A percentile compares a stretch with the other conserved stretches of the same genome.
phyloP scores from a whole-genome alignment of 2,888 invertebrate species.

The Agriopis leucophaearia region DNA sequence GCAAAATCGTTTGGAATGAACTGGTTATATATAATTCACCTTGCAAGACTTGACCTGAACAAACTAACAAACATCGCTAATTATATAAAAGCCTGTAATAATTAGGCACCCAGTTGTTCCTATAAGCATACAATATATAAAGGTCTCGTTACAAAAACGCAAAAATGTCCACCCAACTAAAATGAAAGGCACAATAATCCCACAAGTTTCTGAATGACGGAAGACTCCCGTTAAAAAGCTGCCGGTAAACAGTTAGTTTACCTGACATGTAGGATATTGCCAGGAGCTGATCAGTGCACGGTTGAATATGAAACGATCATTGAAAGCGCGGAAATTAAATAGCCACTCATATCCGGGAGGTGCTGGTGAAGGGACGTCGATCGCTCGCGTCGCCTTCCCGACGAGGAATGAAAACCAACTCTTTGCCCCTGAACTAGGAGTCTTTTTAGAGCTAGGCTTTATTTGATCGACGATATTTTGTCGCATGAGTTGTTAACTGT shows the following conservation, averaged over 20 bases:
- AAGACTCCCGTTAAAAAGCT: slow-evolving; percentile 9
- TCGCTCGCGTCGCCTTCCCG: slow-evolving; percentile 14
- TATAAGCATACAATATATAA: not conserved
- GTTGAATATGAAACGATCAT: slow-evolving; percentile 75
- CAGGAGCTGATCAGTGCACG: slow-evolving; percentile 63
- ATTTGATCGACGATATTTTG: not conserved
- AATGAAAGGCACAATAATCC: not conserved
- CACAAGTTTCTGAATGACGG: not conserved
- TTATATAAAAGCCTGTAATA: too few species aligned
- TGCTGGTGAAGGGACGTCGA: slow-evolving; percentile 63
- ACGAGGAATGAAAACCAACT: slow-evolving; percentile 20
- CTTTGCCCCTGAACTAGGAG: slow-evolving; percentile 1
- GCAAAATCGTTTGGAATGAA: too few species aligned
- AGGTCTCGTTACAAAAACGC: not conserved
- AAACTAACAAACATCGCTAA: too few species aligned
- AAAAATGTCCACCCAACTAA: not conserved
- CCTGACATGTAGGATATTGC: slow-evolving; percentile 49
- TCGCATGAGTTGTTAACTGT: too few species aligned
- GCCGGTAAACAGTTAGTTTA: slow-evolving; percentile 36
- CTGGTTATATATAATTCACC: too few species aligned
- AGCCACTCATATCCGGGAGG: slow-evolving; percentile 79
- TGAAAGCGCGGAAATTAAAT: slow-evolving; percentile 84
- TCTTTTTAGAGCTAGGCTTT: not conserved
- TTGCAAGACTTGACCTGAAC: too few species aligned
- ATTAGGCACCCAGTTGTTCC: too few species aligned